Base-by-base conservation (phyloP, 1,140 invertebrate genomes). In the Catajapyx aquilonaris region DNA sequence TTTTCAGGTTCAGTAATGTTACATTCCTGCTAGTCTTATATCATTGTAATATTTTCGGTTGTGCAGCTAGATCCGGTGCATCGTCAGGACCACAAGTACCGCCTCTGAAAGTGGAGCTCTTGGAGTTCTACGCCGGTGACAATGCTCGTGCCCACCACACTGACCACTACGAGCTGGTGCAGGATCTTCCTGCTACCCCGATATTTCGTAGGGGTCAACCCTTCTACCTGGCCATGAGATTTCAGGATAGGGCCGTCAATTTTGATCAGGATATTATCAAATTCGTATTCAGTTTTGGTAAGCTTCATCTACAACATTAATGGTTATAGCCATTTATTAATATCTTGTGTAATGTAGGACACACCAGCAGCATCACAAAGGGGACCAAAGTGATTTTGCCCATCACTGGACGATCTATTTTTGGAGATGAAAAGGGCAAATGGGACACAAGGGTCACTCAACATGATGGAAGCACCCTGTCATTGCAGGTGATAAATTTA, bases 111-210 rank as follows among this genome's bases (percentile, higher is more conserved):
- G 64, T 75, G 3, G 62, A 69, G 31, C 51, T 60, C 2, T 57
- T 73, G 0, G 65, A 75, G 41, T 61, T 75, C 37, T 71, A 73
- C 44, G 62, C 66, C 0, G 47, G 51, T 34, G 66, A 71, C 43
- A 79, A 79, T 48, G 61, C 66, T 0, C 52, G 58, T 20, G 46
- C 48, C 2, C 76, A 78, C 49, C 66, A 70, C 46, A 74, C 74
- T 3, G 57, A 64, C 22, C 61, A 63, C 39, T 79, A 62, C 44
- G 73, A 77, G 46, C 51, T 65, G 9, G 53, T 73, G 5, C 60
- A 67, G 19, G 62, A 67, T 4, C 51, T 63, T 38, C 54, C 60
- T 38, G 35, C 54, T 1, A 57, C 57, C 5, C 56, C 66, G 0
- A 59, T 79, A 22, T 53, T 77, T 2, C 53, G 75, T 13, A 54